Percentiles rank a stretch among this genome's conserved stretches.
Evolutionary conservation across 2,888 invertebrate genomes (phyloP).

Genomic region (Amblyteles armatorius): DNA sequence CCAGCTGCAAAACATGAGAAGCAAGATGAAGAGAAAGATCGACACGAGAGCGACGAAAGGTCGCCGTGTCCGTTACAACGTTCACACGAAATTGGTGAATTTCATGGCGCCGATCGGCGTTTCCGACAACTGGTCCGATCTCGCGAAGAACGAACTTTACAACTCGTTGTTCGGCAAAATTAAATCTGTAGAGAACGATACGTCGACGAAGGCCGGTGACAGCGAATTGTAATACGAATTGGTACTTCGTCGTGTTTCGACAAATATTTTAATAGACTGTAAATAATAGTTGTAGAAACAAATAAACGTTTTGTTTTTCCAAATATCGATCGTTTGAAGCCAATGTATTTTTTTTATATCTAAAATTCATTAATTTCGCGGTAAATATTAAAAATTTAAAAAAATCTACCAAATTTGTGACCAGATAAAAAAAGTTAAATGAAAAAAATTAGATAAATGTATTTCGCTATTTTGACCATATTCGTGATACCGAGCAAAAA

Average conservation of each 20-base stretch:
- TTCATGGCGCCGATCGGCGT: slow-evolving; percentile 94
- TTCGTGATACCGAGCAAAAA: too few species aligned
- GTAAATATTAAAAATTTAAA: too few species aligned
- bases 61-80: slow-evolving; percentile 93
- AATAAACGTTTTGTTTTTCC: slow-evolving; percentile 52
- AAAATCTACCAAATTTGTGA: too few species aligned
- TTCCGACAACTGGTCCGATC: slow-evolving; percentile 89
- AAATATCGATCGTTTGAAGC: background rate
- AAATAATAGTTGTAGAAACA: slow-evolving; percentile 58
- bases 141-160: slow-evolving; percentile 92
- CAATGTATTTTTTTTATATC: background rate
- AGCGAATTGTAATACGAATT: background rate
- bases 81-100: slow-evolving; percentile 94
- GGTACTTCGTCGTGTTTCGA: background rate
- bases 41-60: slow-evolving; percentile 98
- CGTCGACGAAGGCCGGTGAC: slow-evolving; percentile 16
- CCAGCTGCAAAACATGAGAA: slow-evolving; percentile 95
- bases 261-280: slow-evolving; percentile 35
- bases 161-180: slow-evolving; percentile 92
- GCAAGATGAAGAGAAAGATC: slow-evolving; percentile 96
- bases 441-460: too few species aligned
- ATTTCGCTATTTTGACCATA: too few species aligned
- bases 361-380: background rate
- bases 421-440: too few species aligned
- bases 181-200: slow-evolving; percentile 67